Evolutionary conservation across 2,797 vertebrate genomes (phyloP).

Genomic region (Arnoldichthys spilopterus): DNA sequence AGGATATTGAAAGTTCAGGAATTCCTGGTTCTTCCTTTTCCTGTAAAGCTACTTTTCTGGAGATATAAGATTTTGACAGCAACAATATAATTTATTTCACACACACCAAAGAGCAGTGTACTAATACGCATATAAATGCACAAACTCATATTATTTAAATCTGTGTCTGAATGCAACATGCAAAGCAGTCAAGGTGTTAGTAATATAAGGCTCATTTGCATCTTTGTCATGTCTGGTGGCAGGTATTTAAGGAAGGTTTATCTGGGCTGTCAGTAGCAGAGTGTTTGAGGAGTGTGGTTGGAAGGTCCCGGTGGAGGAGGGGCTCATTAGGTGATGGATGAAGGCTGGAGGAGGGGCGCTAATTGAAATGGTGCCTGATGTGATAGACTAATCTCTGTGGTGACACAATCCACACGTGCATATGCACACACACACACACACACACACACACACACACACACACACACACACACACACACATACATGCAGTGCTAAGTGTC

Average conservation of each 20-base stretch:
- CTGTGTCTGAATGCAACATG: background rate
- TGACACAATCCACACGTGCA: constrained; percentile 48
- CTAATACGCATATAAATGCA: no score
- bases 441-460: constrained; percentile 32
- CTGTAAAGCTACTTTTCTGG: no score
- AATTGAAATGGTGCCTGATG: constrained; percentile 61
- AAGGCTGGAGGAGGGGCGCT: constrained; percentile 41
- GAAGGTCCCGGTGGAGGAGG: constrained; percentile 25
- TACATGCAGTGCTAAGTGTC: constrained; percentile 47
- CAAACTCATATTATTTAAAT: constrained; percentile 3
- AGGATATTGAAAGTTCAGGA: no score
- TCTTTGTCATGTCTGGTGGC: constrained; percentile 24
- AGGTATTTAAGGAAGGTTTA: constrained; percentile 28
- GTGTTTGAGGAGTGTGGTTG: constrained; percentile 36
- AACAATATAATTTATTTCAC: no score
- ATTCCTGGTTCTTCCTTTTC: no score
- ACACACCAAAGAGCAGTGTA: no score
- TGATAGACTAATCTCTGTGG: constrained; percentile 55
- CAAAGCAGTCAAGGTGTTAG: constrained; percentile 7
- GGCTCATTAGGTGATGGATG: constrained; percentile 53
- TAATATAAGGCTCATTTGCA: constrained; percentile 41
- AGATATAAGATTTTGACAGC: no score
- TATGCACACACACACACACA: constrained; percentile 25
- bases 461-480: constrained; percentile 28
- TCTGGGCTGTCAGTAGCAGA: constrained; percentile 6